These are phyloP conservation scores for Serranus cabrilla DNA, from an alignment of 2,797 vertebrate genomes.

Conservation along the genomic window DNA sequence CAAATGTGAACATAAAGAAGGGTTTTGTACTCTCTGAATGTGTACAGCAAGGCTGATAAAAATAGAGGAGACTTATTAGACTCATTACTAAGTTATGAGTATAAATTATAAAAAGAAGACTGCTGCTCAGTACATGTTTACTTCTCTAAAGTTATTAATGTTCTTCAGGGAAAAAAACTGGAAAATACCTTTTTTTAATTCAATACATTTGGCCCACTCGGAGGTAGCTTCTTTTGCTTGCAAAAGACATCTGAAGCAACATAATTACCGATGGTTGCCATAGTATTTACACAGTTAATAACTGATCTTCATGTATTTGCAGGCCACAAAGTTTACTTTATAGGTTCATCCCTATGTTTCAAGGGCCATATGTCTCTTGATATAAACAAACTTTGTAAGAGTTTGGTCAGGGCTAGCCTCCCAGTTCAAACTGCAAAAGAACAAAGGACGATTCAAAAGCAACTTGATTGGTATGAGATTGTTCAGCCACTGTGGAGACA, in stretches of 20 bases:
- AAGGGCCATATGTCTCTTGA: no score
- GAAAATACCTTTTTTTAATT: not conserved
- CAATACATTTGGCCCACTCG: not conserved
- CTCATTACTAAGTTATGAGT: no score
- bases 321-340: not conserved
- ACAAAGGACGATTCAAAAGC: no score
- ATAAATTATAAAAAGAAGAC: not conserved
- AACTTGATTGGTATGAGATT: no score
- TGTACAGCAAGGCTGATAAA: not conserved
- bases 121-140: not conserved
- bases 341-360: no score
- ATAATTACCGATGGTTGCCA: not conserved
- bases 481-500: no score
- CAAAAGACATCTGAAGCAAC: not conserved
- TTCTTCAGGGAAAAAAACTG: not conserved
- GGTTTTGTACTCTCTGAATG: not conserved
- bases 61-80: not conserved
- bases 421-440: no score
- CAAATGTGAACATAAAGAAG: conserved; percentile 10
- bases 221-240: not conserved
- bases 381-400: no score
- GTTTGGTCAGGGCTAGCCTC: no score
- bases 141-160: not conserved
- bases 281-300: no score
- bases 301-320: not conserved